phyloP scores from a whole-genome alignment of 2,888 invertebrate genomes.

The Epinotia ramella region DNA sequence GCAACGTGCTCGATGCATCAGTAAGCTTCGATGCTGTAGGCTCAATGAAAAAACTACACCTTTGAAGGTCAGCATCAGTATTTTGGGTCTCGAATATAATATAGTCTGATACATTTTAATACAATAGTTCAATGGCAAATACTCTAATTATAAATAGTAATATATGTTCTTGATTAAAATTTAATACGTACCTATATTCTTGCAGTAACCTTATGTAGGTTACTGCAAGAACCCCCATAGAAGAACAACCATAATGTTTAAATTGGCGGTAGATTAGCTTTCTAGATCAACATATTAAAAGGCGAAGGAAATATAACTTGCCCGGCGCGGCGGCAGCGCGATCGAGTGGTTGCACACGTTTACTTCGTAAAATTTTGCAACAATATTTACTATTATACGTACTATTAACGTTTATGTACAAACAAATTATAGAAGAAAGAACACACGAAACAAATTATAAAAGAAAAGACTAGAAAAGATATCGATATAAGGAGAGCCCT shows the following conservation, averaged over 20 bases:
- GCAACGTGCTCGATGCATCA: constrained; percentile 38
- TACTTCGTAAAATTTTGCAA: constrained; percentile 46
- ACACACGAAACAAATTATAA: too few species aligned
- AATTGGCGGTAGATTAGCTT: constrained; percentile 9
- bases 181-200: too few species aligned
- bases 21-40: constrained; percentile 21
- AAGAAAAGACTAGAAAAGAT: too few species aligned
- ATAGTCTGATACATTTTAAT: background rate
- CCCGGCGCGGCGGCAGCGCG: constrained; percentile 53
- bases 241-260: background rate
- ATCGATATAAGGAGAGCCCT: too few species aligned
- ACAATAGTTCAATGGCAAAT: background rate
- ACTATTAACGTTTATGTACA: background rate
- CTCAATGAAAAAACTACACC: constrained; percentile 12
- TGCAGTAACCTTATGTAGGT: too few species aligned
- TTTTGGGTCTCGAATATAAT: background rate
- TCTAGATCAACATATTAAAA: constrained; percentile 54
- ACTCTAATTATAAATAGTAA: background rate
- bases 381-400: background rate
- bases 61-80: background rate
- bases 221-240: too few species aligned
- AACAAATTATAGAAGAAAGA: too few species aligned
- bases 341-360: constrained; percentile 52
- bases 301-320: constrained; percentile 68
- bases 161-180: too few species aligned